A percentile compares a stretch with the other conserved stretches of the same genome.
Evolutionary conservation across 2,888 invertebrate genomes (phyloP).

Genomic region (Leptura quadrifasciata): DNA sequence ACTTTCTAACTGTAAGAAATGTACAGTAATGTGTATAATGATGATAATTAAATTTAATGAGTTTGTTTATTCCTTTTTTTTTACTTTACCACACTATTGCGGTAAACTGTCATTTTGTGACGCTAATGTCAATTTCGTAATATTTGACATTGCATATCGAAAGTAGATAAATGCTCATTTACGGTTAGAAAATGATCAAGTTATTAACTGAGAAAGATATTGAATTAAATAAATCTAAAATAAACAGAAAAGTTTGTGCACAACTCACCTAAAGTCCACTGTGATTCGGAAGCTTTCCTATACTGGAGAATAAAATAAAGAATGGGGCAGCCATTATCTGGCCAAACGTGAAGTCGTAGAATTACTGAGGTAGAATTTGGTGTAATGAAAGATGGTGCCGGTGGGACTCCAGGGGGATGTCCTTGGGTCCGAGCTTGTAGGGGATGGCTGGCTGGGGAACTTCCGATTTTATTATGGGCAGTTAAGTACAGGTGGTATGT

Average conservation of each 20-base stretch:
- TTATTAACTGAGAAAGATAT: too few species aligned
- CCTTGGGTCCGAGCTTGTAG: conserved; percentile 83
- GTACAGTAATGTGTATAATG: too few species aligned
- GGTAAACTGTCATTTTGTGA: too few species aligned
- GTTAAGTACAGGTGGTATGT: conserved; percentile 84
- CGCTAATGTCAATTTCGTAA: too few species aligned
- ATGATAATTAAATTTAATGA: too few species aligned
- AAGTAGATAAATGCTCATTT: too few species aligned
- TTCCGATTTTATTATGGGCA: conserved; percentile 83
- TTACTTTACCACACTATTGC: too few species aligned
- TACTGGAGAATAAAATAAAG: conserved; percentile 83
- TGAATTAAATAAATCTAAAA: too few species aligned
- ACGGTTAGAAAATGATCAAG: too few species aligned
- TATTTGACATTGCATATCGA: too few species aligned
- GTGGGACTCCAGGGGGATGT: conserved; percentile 82
- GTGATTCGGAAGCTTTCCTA: conserved; percentile 78
- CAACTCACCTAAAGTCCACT: conserved; percentile 80
- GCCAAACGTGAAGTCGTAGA: conserved; percentile 82
- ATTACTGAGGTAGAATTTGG: conserved; percentile 83
- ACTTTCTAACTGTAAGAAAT: too few species aligned
- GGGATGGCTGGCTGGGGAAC: conserved; percentile 81
- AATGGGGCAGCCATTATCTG: conserved; percentile 84
- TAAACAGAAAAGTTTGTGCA: neutral
- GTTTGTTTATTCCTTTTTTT: too few species aligned
- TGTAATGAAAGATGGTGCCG: conserved; percentile 79